These are phyloP conservation scores for Yponomeuta sedellus DNA, from an alignment of 2,888 invertebrate species.

Conservation along the genomic window DNA sequence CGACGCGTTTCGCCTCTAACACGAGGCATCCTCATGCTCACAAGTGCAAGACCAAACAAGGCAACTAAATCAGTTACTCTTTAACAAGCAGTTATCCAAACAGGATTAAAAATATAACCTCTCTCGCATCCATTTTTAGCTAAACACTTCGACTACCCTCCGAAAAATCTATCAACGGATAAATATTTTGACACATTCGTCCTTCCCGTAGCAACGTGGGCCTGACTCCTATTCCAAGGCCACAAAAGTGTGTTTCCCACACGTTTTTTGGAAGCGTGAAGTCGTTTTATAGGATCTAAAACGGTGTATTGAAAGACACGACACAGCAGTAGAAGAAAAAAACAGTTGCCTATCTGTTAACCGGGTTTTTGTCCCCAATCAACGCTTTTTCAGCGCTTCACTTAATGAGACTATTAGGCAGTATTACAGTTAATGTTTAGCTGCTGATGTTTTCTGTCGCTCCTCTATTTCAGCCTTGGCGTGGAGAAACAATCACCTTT, in stretches of 20 bases:
- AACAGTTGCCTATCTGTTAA: neutral
- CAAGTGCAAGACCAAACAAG: too few species aligned
- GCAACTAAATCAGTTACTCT: too few species aligned
- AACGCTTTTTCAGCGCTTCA: neutral
- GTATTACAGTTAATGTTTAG: neutral
- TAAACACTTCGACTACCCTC: neutral
- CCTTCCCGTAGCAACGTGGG: neutral
- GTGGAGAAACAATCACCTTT: neutral
- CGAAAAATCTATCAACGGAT: conserved; percentile 2
- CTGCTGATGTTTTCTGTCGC: conserved; percentile 11
- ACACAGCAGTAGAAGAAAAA: conserved; percentile 8
- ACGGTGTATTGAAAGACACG: conserved; percentile 9
- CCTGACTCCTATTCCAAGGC: neutral
- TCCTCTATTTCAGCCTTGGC: neutral
- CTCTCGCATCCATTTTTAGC: neutral
- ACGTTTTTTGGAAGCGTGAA: neutral
- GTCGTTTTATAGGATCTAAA: neutral
- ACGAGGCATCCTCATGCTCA: too few species aligned
- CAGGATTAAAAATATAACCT: neutral
- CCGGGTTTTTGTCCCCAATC: conserved; percentile 3
- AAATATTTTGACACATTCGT: conserved; percentile 9
- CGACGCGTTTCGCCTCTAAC: too few species aligned
- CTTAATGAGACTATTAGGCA: neutral
- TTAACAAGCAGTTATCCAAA: neutral
- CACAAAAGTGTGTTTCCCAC: neutral